Evolutionary conservation across 92 coral and sea anemone genomes (phyloP), one percentile per base, ranked within the genome.

Genomic region (Hydrozoanthus gracilis): DNA sequence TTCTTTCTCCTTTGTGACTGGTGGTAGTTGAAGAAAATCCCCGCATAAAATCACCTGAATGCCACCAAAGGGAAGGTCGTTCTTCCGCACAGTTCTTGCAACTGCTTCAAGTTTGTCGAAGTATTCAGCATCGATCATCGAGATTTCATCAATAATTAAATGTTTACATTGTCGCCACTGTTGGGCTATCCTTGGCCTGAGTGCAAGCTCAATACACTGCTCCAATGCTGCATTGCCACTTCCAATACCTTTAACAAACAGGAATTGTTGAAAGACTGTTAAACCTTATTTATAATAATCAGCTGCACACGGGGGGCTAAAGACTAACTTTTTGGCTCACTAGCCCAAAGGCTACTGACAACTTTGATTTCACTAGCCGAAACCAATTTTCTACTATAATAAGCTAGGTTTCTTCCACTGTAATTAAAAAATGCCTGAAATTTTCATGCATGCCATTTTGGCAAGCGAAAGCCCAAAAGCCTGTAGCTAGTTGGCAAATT

Each of bases 51-150:
- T 95, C 78, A 97, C 85, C 86, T 97, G 98, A 82, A 97, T 93
- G 8, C 99, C 99, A 20, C 99, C 99, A 97, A 97, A 97, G n/a
- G 99, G 98, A 46, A 83, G 85, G 14, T 97, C 95, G 62, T 88
- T 89, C 51, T 92, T 93, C 15, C 97, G 89, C 50, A 95, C 92
- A 61, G 95, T 90, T 39, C 95, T 87, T 61, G 99, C 99, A 10
- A 95, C 98, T 27, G 97, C 92, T 58, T 95, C 96, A 11, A 97
- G 95, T 83, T 97, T 97, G 65, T 97, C 99, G 88, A 97, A 95
- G 70, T 84, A 94, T 16, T 88, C 93, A 12, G 93, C 94, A 88
- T 97, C 98, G 9, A 97, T 90, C 99, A 97, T 97, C 4, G 99
- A 97, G 64, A 97, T 95, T 67, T 97, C 99, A 88, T 97, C 99